Percentiles rank a stretch among this genome's conserved stretches.
Evolutionary conservation across 2,888 invertebrate species (phyloP).

Genomic region (Coelopa pilipes): DNA sequence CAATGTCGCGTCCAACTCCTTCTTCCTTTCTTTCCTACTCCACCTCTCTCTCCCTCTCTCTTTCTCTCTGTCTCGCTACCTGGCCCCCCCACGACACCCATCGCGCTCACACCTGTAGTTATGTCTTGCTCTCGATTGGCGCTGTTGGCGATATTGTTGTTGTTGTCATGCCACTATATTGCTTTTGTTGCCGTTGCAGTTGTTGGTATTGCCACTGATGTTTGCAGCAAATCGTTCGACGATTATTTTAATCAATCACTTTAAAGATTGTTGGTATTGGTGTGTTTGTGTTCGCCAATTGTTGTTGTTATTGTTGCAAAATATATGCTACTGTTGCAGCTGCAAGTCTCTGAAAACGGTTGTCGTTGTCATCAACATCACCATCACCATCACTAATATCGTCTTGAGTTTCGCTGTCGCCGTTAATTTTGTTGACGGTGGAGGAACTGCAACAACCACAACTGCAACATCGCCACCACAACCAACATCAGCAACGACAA

Average conservation of each 20-base stretch:
- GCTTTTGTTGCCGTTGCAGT: background rate
- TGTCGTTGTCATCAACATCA: too few species aligned
- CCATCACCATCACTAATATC: too few species aligned
- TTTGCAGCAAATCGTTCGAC: conserved; percentile 8
- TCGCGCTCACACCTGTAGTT: background rate
- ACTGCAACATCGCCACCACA: too few species aligned
- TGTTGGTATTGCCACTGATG: background rate
- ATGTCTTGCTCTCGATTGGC: background rate
- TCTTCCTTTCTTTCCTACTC: background rate
- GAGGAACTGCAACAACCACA: too few species aligned
- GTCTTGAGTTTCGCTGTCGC: too few species aligned
- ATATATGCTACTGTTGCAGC: too few species aligned
- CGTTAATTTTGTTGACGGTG: too few species aligned
- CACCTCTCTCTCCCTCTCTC: background rate
- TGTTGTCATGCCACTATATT: conserved; percentile 4
- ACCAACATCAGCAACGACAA: too few species aligned
- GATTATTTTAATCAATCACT: conserved; percentile 27
- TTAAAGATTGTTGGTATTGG: background rate
- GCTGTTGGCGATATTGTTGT: background rate
- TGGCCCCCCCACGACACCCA: background rate
- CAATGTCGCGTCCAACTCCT: background rate
- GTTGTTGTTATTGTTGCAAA: too few species aligned
- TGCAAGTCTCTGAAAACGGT: too few species aligned
- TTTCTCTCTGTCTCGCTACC: background rate
- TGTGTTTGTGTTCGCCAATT: background rate